Base-by-base conservation (phyloP, 2,888 invertebrate species). In the Sarcophaga caerulescens region DNA sequence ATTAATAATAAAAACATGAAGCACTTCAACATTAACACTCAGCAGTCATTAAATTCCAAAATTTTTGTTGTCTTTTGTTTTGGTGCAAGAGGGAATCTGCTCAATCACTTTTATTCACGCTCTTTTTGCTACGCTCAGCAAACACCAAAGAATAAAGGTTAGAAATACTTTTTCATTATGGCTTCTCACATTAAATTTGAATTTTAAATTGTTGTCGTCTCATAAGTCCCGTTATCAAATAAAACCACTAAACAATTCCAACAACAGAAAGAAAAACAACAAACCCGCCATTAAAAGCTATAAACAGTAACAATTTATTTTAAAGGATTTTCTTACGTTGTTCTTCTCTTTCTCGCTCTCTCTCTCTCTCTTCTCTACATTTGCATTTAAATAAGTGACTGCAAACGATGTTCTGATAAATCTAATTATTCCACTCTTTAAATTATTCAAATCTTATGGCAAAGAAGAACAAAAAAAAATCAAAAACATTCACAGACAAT, bases 121-220 rank as follows among this genome's bases (percentile, higher is more conserved):
- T 35, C 35, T 35, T 35, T 35, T 35, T 35, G 35, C 35, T 10
- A 35, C 10, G 35, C 35, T 35, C 35, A 8, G 35, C 35, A 35
- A 35, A 35, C 10, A 35, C 8, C 35, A 35, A 35, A 35, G 10
- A 35, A 10, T 35, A 35, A 35, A 35, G 35, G 35, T 35, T 35
- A 8, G 35, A 35, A n/a, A 12, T 68, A 14, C n/a, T n/a, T 17
- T 17, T 63, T 25, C 25, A 25, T 63, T 63, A 10, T 23, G 23
- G 12, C n/a, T 25, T 23, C 12, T 59, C 47, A 60, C 69, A 62
- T 69, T 62, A 69, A 78, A 78, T 78, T 78, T 69, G 62, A 78
- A 69, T 78, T 78, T 78, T 19, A 69, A 78, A 78, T 69, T 62
- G 25, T 78, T 62, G 60, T 10, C 35, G 35, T 35, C 35, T 35